These are phyloP conservation scores for Craniophora ligustri DNA, from an alignment of 2,888 invertebrate genomes.

Conservation along the genomic window DNA sequence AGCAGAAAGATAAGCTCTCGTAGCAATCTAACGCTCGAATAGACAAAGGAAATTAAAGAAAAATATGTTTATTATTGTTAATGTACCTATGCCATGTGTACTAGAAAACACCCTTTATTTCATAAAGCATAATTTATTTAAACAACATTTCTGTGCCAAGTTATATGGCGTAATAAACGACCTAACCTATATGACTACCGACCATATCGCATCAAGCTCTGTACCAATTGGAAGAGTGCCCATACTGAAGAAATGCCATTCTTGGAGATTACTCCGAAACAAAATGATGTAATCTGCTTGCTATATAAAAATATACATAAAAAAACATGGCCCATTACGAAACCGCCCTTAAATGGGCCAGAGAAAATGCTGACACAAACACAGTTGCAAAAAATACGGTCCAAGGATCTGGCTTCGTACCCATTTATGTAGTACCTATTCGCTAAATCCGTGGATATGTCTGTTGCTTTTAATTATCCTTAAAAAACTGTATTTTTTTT, in stretches of 20 bases:
- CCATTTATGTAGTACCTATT: background rate
- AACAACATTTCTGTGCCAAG: background rate
- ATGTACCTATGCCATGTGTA: too few species aligned
- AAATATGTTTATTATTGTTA: too few species aligned
- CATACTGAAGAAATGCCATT: constrained; percentile 3
- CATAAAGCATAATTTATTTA: background rate
- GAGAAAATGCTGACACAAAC: constrained; percentile 6
- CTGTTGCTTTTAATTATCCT: too few species aligned
- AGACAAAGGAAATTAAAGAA: too few species aligned
- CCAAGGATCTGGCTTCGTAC: background rate
- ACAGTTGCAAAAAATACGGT: constrained; percentile 1
- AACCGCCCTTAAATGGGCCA: constrained; percentile 3
- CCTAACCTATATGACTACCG: constrained; percentile 21
- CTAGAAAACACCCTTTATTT: too few species aligned
- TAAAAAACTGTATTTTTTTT: too few species aligned
- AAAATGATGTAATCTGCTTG: constrained; percentile 8
- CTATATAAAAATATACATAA: constrained; percentile 1
- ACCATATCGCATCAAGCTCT: constrained; percentile 5
- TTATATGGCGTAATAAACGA: constrained; percentile 10
- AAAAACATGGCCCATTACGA: constrained; percentile 4
- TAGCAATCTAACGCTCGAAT: too few species aligned
- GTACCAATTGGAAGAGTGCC: constrained; percentile 23
- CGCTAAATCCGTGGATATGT: background rate
- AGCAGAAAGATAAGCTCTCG: too few species aligned
- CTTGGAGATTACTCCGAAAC: background rate